Conservation (phyloP, 2,888 invertebrate genomes). For the Dione vanillae region DNA sequence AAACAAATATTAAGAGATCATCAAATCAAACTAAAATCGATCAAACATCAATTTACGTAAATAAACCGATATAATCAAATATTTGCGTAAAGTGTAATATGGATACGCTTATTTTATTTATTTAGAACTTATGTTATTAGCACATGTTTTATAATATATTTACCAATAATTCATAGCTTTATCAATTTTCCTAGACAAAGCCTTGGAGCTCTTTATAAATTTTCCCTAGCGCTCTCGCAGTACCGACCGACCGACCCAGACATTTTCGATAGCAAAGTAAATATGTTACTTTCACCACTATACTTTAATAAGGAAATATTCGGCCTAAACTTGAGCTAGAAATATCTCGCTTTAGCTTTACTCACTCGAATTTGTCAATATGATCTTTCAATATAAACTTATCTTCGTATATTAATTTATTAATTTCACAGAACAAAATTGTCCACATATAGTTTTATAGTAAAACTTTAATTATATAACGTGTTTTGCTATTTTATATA, state of each 20-base stretch:
- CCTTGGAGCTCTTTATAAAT: background rate
- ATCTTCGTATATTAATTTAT: too few relatives aligned
- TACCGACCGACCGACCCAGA: background rate
- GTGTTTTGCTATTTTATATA: too few relatives aligned
- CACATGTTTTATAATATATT: background rate
- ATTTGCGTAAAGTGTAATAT: too few relatives aligned
- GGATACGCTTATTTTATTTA: background rate
- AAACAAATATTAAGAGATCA: too few relatives aligned
- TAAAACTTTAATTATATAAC: too few relatives aligned
- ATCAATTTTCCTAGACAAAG: background rate
- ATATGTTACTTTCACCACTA: constrained; percentile 14
- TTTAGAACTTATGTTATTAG: background rate
- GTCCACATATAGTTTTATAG: too few relatives aligned
- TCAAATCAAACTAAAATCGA: too few relatives aligned
- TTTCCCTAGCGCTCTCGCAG: constrained; percentile 6
- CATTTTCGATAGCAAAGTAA: constrained; percentile 17
- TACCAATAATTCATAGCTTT: background rate
- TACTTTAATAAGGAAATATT: constrained; percentile 7
- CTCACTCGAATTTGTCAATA: background rate
- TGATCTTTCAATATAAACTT: background rate
- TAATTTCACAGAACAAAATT: too few relatives aligned
- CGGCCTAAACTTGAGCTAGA: background rate
- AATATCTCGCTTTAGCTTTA: background rate
- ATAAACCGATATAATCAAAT: too few relatives aligned
- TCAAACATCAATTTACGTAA: too few relatives aligned